Conservation (phyloP, 2,113 vertebrate genomes). For the Rhagologus leucostigma region DNA sequence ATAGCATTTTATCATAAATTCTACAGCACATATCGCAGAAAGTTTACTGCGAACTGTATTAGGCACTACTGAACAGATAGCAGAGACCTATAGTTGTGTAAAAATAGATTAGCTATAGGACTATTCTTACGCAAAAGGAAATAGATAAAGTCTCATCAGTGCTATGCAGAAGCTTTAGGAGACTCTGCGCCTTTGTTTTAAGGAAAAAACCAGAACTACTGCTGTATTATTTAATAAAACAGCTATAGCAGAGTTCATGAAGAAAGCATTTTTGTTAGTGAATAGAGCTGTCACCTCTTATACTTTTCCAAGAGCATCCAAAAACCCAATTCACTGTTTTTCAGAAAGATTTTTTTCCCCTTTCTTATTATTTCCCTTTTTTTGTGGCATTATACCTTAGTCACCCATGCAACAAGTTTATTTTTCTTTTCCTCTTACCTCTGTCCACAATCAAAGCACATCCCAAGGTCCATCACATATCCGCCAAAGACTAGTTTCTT, state of each 20-base stretch:
- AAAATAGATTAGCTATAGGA: constrained; percentile 18
- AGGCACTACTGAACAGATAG: neutral
- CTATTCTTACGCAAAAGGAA: neutral
- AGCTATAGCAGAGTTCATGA: neutral
- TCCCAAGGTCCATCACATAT: neutral
- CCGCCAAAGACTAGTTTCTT: neutral
- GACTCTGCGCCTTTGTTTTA: neutral
- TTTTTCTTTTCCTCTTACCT: neutral
- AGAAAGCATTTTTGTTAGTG: constrained; percentile 7
- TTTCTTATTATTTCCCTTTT: neutral
- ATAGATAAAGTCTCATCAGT: neutral
- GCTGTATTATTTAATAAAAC: neutral
- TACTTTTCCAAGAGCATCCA: constrained; percentile 13
- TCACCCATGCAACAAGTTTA: neutral
- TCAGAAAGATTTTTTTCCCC: neutral
- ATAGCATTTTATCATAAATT: constrained; percentile 73
- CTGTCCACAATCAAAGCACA: neutral
- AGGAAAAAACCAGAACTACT: neutral
- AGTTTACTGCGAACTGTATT: constrained; percentile 60
- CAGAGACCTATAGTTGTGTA: neutral
- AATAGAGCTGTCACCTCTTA: neutral
- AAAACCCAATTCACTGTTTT: neutral
- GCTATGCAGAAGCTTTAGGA: neutral
- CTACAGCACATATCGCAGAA: constrained; percentile 43
- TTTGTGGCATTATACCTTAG: neutral